Percentiles rank a stretch among this genome's conserved stretches.
Evolutionary conservation across 2,113 vertebrate genomes (phyloP).

Genomic region (Opisthocomus hoazin): DNA sequence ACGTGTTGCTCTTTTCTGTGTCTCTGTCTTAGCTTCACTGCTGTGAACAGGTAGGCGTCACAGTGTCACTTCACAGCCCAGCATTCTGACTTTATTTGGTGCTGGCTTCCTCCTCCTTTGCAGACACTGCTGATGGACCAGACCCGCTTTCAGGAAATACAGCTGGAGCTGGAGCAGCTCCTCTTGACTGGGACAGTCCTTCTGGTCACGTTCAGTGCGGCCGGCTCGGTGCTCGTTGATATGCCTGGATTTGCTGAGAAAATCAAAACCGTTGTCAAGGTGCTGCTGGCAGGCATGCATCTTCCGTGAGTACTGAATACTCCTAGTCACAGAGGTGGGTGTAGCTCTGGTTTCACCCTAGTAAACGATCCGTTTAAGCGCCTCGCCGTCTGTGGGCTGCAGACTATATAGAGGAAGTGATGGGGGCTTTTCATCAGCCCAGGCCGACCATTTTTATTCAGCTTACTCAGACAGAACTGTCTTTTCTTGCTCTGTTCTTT

Average conservation of each 20-base stretch:
- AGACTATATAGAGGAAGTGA: background rate
- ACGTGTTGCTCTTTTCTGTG: background rate
- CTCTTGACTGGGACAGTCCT: slow-evolving; percentile 80
- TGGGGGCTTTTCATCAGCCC: background rate
- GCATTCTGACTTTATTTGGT: background rate
- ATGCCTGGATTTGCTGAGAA: slow-evolving; percentile 80
- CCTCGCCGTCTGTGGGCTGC: background rate
- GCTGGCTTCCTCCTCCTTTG: background rate
- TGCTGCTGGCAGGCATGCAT: slow-evolving; percentile 82
- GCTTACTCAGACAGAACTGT: background rate
- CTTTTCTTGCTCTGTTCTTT: background rate
- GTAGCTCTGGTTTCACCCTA: background rate
- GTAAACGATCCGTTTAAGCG: background rate
- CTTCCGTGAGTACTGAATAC: slow-evolving; percentile 75
- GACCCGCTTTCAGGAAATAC: slow-evolving; percentile 87
- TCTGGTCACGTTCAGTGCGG: slow-evolving; percentile 84
- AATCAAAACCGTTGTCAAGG: slow-evolving; percentile 81
- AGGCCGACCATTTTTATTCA: background rate
- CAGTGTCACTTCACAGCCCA: background rate
- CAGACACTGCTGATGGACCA: slow-evolving; percentile 95
- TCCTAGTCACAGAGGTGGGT: background rate
- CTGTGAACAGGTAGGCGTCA: background rate
- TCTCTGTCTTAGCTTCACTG: background rate
- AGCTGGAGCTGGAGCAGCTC: slow-evolving; percentile 80
- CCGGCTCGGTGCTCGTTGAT: slow-evolving; percentile 76